Evolutionary conservation across 1,140 invertebrate genomes (phyloP), one percentile per base, ranked within the genome.

Genomic region (Drosophila ambigua): DNA sequence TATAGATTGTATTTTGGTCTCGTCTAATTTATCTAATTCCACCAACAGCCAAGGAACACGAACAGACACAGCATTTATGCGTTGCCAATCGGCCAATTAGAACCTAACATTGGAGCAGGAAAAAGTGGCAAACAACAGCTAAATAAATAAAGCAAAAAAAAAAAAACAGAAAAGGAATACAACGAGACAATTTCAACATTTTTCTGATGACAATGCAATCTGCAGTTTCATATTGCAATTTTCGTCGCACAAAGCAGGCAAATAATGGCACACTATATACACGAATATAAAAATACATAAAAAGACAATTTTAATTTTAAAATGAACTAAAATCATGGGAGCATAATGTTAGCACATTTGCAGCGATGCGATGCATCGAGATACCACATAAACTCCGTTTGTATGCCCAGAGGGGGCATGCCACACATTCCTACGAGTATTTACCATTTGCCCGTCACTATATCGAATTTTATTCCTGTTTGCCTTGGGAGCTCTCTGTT

Each of bases 291-390:
- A 20, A 39, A 31, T 9, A 3, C 26, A 35, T 11, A 35, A 35
- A 9, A 35, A 2, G 8, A 39, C 4, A 13, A 49, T 35, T 35
- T 68, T 43, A 43, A 69, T 57, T 55, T 52, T 9, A 39, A 55
- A 68, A 69, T 68, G 63, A 55, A 55, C 55, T 41, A 35, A 57
- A 68, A 68, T 55, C 31, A 68, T 44, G 23, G 44, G n/a, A n/a
- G 31, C 35, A 24, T 41, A 67, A 23, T 49, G 51, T 66, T 44
- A 46, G 24, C 50, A 44, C 31, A 66, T 50, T 66, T 51, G 35
- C 35, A 39, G 4, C 35, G 35, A 7, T 6, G 6, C 26, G 6
- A 39, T 39, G 35, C 35, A 39, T 13, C 35, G 35, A 39, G 35
- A 39, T 20, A 65, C 15, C 43, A 69, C 35, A 49, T 24, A 65